Base-by-base conservation (phyloP, 2,888 invertebrate genomes). In the Morpho achilles region DNA sequence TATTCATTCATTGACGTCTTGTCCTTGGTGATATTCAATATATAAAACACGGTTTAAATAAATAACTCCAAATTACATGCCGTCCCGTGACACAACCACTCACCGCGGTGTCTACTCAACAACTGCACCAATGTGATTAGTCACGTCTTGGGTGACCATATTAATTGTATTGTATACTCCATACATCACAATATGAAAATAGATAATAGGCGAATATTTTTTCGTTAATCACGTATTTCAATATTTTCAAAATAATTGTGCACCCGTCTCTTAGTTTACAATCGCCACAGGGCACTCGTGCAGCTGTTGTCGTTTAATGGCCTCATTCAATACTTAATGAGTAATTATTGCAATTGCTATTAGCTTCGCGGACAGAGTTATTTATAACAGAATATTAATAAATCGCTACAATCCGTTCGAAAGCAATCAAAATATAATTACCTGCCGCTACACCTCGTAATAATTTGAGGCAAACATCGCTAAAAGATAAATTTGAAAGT, bases 381-480 rank as follows among this genome's bases (percentile, higher is more conserved):
- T 83, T 84, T 80, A 83, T 80, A 78, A 65, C 74, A 75, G 76
- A 79, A 82, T 82, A 84, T 85, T 83, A 84, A 84, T 85, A 83
- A 87, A 82, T 82, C 74, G 76, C 79, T 80, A 78, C 76, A 83
- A 83, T 79, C 77, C 75, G 72, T 70, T 76, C 73, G 69, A 81
- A 80, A 79, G 77, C 81, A 85, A 87, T 87, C 82, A 85, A 84
- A 82, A 79, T 82, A 81, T 85, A 84, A 87, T 87, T 84, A 84
- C 80, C 79, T 76, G 77, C 77, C 72, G 76, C 83, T 75, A 77
- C 70, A 69, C 66, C 66, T 69, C 71, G 73, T 75, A 77, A 80
- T 80, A 77, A 81, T 79, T 75, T 71, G 69, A 73, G 67, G 69
- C 73, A 73, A 76, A 72, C 73, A 75, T 75, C 73, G 73, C 74